Evolutionary conservation across 2,797 vertebrate species (phyloP), one percentile per base, ranked within the genome.

Genomic region (Takifugu ocellatus): DNA sequence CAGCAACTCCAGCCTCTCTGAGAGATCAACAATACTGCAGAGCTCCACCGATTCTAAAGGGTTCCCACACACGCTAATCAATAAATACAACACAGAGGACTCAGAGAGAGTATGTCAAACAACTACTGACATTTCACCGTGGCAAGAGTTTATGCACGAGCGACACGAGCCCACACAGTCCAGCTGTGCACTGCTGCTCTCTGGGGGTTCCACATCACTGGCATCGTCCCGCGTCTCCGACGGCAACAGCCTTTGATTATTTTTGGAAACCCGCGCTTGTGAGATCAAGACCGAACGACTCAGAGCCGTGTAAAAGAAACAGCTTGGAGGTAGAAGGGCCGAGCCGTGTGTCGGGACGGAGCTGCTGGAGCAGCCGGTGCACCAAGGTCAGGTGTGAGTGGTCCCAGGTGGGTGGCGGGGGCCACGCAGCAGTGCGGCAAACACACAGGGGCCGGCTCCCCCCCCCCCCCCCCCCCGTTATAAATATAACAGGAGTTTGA

Each of bases 401-500:
- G 59, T 83, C 68, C 76, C 69, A 75, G 63, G 78, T 44, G 70
- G 70, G 57, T 39, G 72, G 66, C 55, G 75, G 60, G 44, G 51
- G 72, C 70, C 51, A 68, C 26, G 65, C 63, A 61, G 61, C 68
- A 53, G 59, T 61, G 74, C 49, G 58, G 72, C 62, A 59, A 57
- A 62, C 77, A 63, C 70, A 63, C 69, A 73, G 59, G 59, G 70
- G 60, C 68, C 21, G 56, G 49, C 70, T 66, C 48, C 66, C 42
- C 51, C 66, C 64, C 69, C 21, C 21, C n/a, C 21, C 17, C 17
- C 21, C 21, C 21, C 56, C 63, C 58, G 74, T 79, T 79, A 84
- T 82, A 83, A 83, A 87, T 88, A 82, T 84, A 85, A 83, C 82
- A 86, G 61, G 68, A 83, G 68, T 79, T 76, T 66, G 67, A 78